Evolutionary conservation across 2,888 invertebrate species (phyloP).

Genomic region (Hirtodrosophila confusa): DNA sequence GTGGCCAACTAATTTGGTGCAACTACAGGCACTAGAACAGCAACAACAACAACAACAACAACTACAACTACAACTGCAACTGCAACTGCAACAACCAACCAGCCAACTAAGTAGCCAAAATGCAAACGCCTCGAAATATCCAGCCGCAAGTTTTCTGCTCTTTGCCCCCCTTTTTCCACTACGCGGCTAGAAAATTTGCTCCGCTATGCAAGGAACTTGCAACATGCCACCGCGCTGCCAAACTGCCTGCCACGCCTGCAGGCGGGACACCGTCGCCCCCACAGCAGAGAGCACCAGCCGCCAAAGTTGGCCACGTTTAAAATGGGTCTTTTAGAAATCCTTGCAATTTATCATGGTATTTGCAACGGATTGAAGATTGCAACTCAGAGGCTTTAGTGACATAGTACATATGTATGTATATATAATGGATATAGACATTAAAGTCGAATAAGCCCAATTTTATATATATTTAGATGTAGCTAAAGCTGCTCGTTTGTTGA

Average conservation of each 20-base stretch:
- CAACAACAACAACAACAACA: conserved; percentile 2
- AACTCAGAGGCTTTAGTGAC: too few relatives aligned
- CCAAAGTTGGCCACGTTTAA: conserved; percentile 46
- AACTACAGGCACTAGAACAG: conserved; percentile 20
- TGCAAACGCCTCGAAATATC: conserved; percentile 37
- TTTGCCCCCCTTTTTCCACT: neutral
- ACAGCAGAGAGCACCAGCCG: conserved; percentile 20
- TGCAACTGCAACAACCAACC: conserved; percentile 6
- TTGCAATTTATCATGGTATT: neutral
- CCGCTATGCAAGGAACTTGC: conserved; percentile 31
- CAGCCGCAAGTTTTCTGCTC: conserved; percentile 32
- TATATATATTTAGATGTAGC: too few relatives aligned
- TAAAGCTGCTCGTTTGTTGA: too few relatives aligned
- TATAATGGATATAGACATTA: too few relatives aligned
- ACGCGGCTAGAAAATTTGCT: conserved; percentile 11
- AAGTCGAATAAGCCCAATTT: too few relatives aligned
- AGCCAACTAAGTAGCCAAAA: conserved; percentile 44
- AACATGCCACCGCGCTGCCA: conserved; percentile 59
- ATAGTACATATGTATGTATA: too few relatives aligned
- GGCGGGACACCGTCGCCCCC: conserved; percentile 8
- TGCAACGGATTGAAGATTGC: neutral
- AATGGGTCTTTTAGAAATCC: conserved; percentile 26
- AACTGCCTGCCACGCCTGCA: conserved; percentile 45
- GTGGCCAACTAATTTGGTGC: conserved; percentile 60
- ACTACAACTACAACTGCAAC: conserved; percentile 1